Base-by-base conservation (phyloP, 2,797 vertebrate species). In the Pteropus rufus region DNA sequence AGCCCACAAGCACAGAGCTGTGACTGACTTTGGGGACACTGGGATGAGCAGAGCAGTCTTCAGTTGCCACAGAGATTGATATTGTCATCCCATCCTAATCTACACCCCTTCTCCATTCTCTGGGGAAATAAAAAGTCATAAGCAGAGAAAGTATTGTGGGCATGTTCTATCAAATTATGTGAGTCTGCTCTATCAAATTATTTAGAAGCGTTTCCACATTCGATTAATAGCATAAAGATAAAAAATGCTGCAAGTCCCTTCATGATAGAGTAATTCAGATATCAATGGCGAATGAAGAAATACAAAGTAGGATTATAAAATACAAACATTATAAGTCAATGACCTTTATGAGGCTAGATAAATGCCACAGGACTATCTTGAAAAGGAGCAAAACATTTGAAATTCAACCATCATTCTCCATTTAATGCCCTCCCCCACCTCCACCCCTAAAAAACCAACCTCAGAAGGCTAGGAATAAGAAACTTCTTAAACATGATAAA, bases 291-390 rank as follows among this genome's bases (percentile, higher is more conserved):
- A 41, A 10, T 1, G 56, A 84, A 62, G 58, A 60, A 75, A 36
- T 11, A 44, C 6, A 10, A 58, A 73, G 24, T 3, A 19, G n/a
- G 31, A 67, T 5, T 15, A 31, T 12, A 87, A 72, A 44, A 52
- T 0, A 31, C 21, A n/a, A 52, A 69, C 10, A 15, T 0, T 41
- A 0, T 0, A 15, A n/a, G 36, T 29, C 52, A 44, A 3, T 2
- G 21, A 56, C 34, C 39, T 83, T 16, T 11, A 52, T 10, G 14
- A 84, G n/a, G 75, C 12, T 10, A 60, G 26, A 93, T 80, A 69
- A 52, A 69, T 0, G 2, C 29, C 14, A 46, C 8, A 34, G 10
- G 36, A 29, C 18, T 46, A 36, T 26, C 67, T 56, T 34, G 29
- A 60, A 60, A 41, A 52, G 77, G 26, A 16, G 41, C 41, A 39